Percentiles rank a stretch among this genome's conserved stretches.
Evolutionary conservation across 1,140 invertebrate species (phyloP).

Genomic region (Oryctes rhinoceros): DNA sequence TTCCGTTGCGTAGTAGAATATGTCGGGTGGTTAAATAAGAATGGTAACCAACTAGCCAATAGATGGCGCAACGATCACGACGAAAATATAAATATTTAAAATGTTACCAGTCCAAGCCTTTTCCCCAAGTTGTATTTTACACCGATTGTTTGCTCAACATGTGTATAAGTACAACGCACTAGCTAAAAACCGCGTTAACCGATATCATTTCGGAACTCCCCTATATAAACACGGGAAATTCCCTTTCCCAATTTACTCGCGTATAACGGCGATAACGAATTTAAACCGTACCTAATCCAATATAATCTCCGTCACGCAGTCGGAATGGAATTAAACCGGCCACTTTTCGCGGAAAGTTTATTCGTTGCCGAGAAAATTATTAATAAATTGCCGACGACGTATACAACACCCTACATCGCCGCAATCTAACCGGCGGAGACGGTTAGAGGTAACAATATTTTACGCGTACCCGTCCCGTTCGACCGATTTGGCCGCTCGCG

Average conservation of each 20-base stretch:
- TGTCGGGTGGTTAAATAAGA: no score
- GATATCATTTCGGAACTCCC: no score
- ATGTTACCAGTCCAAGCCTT: no score
- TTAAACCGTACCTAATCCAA: neutral
- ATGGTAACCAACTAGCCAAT: no score
- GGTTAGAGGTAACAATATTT: neutral
- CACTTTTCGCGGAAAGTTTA: neutral
- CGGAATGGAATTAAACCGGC: neutral
- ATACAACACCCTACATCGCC: neutral
- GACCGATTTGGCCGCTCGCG: neutral
- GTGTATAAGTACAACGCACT: no score
- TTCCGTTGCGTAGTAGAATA: no score
- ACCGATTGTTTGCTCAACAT: no score
- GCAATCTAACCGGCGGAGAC: neutral
- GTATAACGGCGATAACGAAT: neutral
- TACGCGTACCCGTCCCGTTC: neutral
- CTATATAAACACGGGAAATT: neutral
- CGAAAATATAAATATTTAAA: no score
- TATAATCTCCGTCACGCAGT: neutral
- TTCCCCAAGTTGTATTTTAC: no score
- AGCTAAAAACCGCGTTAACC: no score
- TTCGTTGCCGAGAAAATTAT: neutral
- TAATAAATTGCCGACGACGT: constrained; percentile 6
- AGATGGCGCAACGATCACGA: no score
- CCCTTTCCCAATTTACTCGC: neutral